Conservation (phyloP, 2,113 vertebrate species). For the Candoia aspera region DNA sequence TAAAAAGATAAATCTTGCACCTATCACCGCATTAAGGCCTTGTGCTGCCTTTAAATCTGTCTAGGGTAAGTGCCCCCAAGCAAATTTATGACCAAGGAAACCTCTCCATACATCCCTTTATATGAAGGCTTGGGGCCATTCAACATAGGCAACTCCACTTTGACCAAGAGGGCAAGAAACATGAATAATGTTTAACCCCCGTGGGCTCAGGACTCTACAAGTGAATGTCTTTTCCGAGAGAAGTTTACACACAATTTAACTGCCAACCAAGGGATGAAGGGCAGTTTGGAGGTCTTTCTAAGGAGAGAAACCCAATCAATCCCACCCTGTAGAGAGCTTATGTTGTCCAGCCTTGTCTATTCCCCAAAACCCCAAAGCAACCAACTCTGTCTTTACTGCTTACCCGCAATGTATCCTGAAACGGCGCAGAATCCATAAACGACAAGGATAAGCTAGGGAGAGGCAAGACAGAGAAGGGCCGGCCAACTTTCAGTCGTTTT, state of each 20-base stretch:
- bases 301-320: too few relatives aligned
- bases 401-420: not conserved
- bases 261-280: not conserved
- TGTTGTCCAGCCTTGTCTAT: not conserved
- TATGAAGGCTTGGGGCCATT: not conserved
- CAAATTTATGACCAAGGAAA: not conserved
- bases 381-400: not conserved
- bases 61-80: not conserved
- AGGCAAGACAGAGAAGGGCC: slow-evolving; percentile 6
- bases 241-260: not conserved
- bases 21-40: not conserved
- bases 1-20: not conserved
- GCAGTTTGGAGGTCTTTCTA: not conserved
- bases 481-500: slow-evolving; percentile 21
- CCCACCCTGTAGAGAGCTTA: too few relatives aligned
- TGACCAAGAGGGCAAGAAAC: not conserved
- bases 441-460: not conserved
- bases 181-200: not conserved
- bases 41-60: not conserved
- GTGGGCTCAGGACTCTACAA: too few relatives aligned
- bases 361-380: not conserved
- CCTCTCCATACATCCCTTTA: not conserved
- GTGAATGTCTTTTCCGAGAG: not conserved
- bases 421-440: not conserved
- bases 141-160: not conserved